These are phyloP conservation scores for Ligdia adustata DNA, from an alignment of 2,888 invertebrate species.

Conservation along the genomic window DNA sequence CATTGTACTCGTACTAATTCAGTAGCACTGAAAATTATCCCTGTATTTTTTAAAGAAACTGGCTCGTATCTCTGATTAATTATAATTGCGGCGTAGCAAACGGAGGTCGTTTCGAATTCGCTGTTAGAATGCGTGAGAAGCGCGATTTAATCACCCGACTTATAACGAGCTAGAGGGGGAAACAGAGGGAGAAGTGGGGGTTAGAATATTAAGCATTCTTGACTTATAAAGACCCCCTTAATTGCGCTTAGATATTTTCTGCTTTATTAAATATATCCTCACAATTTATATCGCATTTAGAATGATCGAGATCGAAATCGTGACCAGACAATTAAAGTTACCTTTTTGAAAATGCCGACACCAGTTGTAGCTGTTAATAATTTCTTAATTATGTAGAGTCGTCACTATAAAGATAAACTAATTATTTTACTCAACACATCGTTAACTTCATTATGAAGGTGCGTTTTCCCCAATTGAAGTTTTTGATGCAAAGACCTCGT, in stretches of 20 bases:
- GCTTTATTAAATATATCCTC: constrained; percentile 64
- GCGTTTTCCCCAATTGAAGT: background rate
- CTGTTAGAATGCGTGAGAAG: constrained; percentile 70
- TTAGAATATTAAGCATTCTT: constrained; percentile 70
- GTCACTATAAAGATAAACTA: constrained; percentile 17
- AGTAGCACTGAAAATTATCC: constrained; percentile 17
- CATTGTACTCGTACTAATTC: constrained; percentile 1
- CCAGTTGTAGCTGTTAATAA: constrained; percentile 18
- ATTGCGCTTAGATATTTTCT: constrained; percentile 71
- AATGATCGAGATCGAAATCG: constrained; percentile 48
- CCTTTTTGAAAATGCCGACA: constrained; percentile 28
- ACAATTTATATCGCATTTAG: constrained; percentile 59
- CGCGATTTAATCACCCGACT: constrained; percentile 74
- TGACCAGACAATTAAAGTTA: constrained; percentile 41
- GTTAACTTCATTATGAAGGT: constrained; percentile 13
- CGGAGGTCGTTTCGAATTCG: constrained; percentile 56
- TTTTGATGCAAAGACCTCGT: constrained; percentile 3
- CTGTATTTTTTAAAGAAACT: constrained; percentile 36
- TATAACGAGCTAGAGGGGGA: constrained; percentile 61
- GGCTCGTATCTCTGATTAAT: constrained; percentile 65
- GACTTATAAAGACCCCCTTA: constrained; percentile 71
- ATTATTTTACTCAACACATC: constrained; percentile 22
- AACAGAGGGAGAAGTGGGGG: constrained; percentile 29
- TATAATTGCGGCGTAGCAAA: constrained; percentile 71
- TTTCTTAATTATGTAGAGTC: constrained; percentile 19